Percentiles rank a stretch among this genome's conserved stretches.
Conservation (phyloP, 2,888 invertebrate species). For the Atethmia centrago region DNA sequence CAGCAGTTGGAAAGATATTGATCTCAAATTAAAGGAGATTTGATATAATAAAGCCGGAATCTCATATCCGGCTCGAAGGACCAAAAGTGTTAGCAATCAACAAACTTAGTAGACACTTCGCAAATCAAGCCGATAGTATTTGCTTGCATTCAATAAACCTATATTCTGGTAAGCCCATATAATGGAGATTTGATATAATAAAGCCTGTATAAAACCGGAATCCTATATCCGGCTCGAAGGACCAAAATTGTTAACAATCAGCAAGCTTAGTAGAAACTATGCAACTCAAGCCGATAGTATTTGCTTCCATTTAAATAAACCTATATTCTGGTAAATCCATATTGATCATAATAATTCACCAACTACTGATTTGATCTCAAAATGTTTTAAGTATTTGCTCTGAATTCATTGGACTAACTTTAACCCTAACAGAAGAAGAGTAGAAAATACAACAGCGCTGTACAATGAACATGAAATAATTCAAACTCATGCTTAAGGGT, state of each 20-base stretch:
- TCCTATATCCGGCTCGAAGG: constrained; percentile 5
- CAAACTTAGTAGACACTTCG: background rate
- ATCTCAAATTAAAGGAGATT: background rate
- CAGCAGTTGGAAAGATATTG: constrained; percentile 3
- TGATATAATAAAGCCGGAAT: background rate
- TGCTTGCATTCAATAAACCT: background rate
- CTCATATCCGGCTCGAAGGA: constrained; percentile 10
- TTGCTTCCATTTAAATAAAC: background rate
- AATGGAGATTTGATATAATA: background rate
- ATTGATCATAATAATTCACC: background rate
- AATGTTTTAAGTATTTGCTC: background rate
- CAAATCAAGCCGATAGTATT: background rate
- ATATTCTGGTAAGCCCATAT: background rate
- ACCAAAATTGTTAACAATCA: background rate
- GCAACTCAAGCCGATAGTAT: background rate
- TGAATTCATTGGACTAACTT: background rate
- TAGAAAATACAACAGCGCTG: background rate
- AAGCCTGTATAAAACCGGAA: too few species aligned
- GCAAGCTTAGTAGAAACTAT: background rate
- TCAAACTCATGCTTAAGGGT: too few species aligned
- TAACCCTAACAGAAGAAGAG: background rate
- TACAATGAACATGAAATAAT: background rate
- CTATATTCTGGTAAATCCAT: background rate
- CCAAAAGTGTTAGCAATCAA: background rate
- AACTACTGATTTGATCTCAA: background rate